A percentile compares a stretch with the other conserved stretches of the same genome.
Conservation (phyloP, 2,113 vertebrate genomes). For the Tychaedon coryphoeus region DNA sequence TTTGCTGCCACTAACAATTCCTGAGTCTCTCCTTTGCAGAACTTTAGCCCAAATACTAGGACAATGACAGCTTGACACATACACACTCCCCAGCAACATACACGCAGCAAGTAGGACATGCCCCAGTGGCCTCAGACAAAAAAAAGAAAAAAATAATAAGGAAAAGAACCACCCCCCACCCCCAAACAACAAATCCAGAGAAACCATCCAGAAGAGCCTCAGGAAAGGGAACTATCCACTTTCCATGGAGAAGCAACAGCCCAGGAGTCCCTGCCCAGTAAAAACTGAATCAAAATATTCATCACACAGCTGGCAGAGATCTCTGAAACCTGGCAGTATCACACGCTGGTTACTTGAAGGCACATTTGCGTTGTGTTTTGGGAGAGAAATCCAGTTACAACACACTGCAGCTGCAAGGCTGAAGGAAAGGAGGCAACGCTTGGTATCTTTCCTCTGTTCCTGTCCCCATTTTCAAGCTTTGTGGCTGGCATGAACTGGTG, state of each 20-base stretch:
- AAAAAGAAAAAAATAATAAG: neutral
- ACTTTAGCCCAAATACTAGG: slow-evolving; percentile 24
- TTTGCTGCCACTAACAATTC: slow-evolving; percentile 10
- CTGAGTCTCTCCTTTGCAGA: slow-evolving; percentile 12
- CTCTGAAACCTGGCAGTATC: slow-evolving; percentile 58
- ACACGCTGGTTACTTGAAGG: slow-evolving; percentile 31
- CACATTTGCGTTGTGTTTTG: slow-evolving; percentile 57
- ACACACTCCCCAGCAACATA: neutral
- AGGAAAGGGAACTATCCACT: neutral
- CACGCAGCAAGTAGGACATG: neutral
- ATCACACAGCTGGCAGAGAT: slow-evolving; percentile 14
- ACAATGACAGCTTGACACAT: neutral
- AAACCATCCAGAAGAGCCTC: neutral
- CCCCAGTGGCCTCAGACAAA: neutral
- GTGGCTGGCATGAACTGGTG: slow-evolving; percentile 34
- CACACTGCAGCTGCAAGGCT: slow-evolving; percentile 23
- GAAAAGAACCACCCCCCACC: neutral
- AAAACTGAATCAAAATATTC: neutral
- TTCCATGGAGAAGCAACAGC: slow-evolving; percentile 11
- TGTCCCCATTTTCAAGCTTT: slow-evolving; percentile 25
- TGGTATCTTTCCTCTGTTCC: slow-evolving; percentile 1
- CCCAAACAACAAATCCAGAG: neutral
- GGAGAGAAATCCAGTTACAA: slow-evolving; percentile 47
- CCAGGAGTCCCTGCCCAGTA: slow-evolving; percentile 11
- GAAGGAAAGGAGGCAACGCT: neutral